phyloP scores from a whole-genome alignment of 2,888 invertebrate species.

The Cheilosia soror region DNA sequence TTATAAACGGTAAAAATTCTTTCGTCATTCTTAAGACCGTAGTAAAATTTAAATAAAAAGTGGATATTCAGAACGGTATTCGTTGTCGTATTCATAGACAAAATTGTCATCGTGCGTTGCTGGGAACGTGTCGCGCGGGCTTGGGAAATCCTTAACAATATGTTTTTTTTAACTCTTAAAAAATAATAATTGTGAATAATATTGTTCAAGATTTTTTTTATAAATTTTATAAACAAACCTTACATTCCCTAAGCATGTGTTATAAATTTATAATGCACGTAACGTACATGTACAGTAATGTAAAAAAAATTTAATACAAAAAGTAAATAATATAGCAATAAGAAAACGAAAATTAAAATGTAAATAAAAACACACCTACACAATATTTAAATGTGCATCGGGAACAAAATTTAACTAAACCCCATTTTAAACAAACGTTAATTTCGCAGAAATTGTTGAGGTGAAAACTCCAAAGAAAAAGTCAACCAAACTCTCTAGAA shows the following conservation, averaged over 20 bases:
- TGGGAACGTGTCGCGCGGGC: too few species aligned
- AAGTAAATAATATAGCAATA: constrained; percentile 37
- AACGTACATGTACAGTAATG: constrained; percentile 1
- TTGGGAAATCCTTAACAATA: too few species aligned
- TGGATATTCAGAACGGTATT: too few species aligned
- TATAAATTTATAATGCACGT: not conserved
- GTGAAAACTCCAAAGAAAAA: constrained; percentile 63
- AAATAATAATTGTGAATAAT: too few species aligned
- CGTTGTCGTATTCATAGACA: too few species aligned
- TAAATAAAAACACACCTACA: not conserved
- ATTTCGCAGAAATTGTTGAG: constrained; percentile 71
- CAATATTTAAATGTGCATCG: constrained; percentile 8
- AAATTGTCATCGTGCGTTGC: too few species aligned
- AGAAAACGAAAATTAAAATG: not conserved
- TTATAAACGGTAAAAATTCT: too few species aligned
- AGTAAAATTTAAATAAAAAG: too few species aligned
- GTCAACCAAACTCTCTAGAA: constrained; percentile 57
- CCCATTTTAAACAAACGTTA: constrained; percentile 21
- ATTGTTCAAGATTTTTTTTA: not conserved
- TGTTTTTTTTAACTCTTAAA: too few species aligned
- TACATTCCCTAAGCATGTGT: not conserved
- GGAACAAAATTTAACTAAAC: not conserved
- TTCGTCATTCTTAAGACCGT: too few species aligned
- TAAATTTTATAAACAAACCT: not conserved
- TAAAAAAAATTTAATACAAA: not conserved